These are phyloP conservation scores for Mustela lutreola DNA, from an alignment of 2,113 vertebrate species.

Conservation along the genomic window DNA sequence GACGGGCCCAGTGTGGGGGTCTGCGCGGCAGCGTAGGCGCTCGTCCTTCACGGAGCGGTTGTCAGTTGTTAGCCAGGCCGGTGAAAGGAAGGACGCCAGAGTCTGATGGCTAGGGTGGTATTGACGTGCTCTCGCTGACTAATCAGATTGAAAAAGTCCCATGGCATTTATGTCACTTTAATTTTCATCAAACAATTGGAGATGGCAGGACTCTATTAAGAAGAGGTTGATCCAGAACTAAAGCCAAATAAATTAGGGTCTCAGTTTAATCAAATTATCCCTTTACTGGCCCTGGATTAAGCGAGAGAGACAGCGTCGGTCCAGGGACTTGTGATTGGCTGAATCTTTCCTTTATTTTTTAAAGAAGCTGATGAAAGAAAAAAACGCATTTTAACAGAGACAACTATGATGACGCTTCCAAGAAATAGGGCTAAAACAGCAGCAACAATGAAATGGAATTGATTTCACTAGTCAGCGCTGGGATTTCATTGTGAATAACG, in stretches of 20 bases:
- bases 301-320: constrained; percentile 88
- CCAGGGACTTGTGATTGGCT: constrained; percentile 87
- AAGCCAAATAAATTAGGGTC: constrained; percentile 96
- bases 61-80: constrained; percentile 87
- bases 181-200: constrained; percentile 93
- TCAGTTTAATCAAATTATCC: constrained; percentile 94
- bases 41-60: constrained; percentile 88
- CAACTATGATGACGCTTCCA: constrained; percentile 83
- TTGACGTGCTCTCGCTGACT: constrained; percentile 92
- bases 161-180: constrained; percentile 95
- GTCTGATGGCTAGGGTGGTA: constrained; percentile 90
- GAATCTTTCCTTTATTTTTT: constrained; percentile 78
- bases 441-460: constrained; percentile 68
- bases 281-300: constrained; percentile 90
- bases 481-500: constrained; percentile 65
- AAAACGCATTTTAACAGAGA: constrained; percentile 85
- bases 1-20: constrained; percentile 91
- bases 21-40: constrained; percentile 89
- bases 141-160: constrained; percentile 94
- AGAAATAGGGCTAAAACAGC: constrained; percentile 69
- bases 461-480: constrained; percentile 79
- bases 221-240: constrained; percentile 94
- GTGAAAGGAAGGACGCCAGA: constrained; percentile 91
- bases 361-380: constrained; percentile 86
- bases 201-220: constrained; percentile 92